Evolutionary conservation across 1,140 invertebrate genomes (phyloP).

Genomic region (Metaphire vulgaris): DNA sequence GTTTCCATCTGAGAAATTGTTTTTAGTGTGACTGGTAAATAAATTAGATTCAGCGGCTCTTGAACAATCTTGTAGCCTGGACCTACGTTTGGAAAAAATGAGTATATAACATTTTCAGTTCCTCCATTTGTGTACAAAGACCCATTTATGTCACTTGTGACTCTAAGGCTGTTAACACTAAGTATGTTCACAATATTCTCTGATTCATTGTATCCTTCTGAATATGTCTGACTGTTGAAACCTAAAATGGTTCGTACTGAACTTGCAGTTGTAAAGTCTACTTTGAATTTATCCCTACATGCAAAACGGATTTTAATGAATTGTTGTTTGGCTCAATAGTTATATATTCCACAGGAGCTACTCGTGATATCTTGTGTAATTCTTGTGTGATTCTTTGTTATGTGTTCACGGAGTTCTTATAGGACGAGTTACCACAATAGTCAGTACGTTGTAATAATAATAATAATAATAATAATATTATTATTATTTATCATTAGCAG

Average conservation of each 20-base stretch:
- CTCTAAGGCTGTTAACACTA: neutral
- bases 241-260: neutral
- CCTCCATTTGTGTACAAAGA: neutral
- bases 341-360: too few species aligned
- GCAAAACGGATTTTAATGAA: neutral
- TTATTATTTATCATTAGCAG: neutral
- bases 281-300: neutral
- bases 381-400: too few species aligned
- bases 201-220: neutral
- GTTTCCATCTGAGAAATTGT: neutral
- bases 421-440: too few species aligned
- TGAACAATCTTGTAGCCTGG: neutral
- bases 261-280: neutral
- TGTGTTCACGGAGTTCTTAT: too few species aligned
- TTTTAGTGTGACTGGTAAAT: neutral
- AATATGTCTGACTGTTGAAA: neutral
- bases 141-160: neutral
- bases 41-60: neutral
- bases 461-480: too few species aligned
- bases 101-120: neutral
- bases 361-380: too few species aligned
- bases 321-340: neutral
- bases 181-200: neutral
- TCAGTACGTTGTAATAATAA: too few species aligned
- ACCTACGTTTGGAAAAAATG: neutral